Conservation (phyloP, 2,888 invertebrate species). For the Gymnocheta viridis region DNA sequence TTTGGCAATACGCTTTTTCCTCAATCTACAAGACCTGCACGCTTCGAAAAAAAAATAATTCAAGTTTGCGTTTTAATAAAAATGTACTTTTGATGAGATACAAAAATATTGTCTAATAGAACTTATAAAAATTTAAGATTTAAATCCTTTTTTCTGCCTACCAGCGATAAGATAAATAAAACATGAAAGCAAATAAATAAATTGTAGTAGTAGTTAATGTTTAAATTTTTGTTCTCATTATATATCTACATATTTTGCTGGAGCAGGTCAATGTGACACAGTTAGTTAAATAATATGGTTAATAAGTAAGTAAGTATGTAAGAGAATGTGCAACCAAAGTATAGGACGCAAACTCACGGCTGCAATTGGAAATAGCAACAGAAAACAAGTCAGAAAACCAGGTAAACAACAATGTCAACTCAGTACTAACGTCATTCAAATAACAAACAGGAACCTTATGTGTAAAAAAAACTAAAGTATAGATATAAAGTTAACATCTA, state of each 20-base stretch:
- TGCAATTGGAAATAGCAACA: conserved; percentile 25
- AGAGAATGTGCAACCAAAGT: conserved; percentile 27
- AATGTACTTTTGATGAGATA: too few relatives aligned
- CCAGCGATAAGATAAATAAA: conserved; percentile 13
- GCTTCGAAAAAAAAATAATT: too few relatives aligned
- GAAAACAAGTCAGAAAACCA: conserved; percentile 45
- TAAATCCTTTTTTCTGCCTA: not conserved
- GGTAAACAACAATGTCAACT: conserved; percentile 65
- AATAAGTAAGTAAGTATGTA: conserved; percentile 10
- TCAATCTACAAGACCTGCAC: too few relatives aligned
- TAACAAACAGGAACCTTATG: conserved; percentile 64
- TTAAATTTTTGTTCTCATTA: conserved; percentile 32
- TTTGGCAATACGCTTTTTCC: too few relatives aligned
- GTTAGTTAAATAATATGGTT: conserved; percentile 64
- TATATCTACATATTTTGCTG: conserved; percentile 66
- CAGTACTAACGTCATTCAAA: conserved; percentile 60
- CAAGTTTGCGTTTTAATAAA: too few relatives aligned
- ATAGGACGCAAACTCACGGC: conserved; percentile 5
- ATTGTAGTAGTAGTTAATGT: conserved; percentile 20
- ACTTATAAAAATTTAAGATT: not conserved
- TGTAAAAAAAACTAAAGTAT: not conserved
- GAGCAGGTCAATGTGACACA: conserved; percentile 70
- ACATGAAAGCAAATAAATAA: conserved; percentile 37
- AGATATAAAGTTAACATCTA: too few relatives aligned
- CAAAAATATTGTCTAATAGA: too few relatives aligned